These are phyloP conservation scores for Hephaestus fuliginosus DNA, from an alignment of 2,797 vertebrate genomes.

Conservation along the genomic window DNA sequence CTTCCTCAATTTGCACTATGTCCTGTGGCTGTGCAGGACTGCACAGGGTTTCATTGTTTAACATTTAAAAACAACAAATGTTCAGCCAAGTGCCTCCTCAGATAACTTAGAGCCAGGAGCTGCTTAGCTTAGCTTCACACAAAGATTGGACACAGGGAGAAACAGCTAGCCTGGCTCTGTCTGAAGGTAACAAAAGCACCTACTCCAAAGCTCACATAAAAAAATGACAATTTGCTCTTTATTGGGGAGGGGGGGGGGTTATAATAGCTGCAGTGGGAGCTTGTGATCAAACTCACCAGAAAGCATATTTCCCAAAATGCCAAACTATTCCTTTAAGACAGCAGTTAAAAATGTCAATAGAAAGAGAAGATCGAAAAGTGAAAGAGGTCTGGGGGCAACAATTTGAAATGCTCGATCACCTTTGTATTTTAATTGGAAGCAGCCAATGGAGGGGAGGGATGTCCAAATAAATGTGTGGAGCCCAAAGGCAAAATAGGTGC, in stretches of 20 bases:
- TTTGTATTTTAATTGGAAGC: constrained; percentile 37
- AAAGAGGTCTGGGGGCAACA: constrained; percentile 4
- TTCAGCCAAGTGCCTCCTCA: constrained; percentile 4
- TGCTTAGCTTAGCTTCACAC: constrained; percentile 10
- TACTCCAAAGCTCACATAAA: neutral
- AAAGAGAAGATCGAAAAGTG: constrained; percentile 2
- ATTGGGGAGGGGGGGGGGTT: neutral
- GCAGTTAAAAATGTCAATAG: constrained; percentile 8
- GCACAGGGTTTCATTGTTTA: constrained; percentile 1
- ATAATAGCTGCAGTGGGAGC: neutral
- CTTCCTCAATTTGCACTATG: neutral
- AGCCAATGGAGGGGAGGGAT: constrained; percentile 24
- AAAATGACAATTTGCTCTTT: constrained; percentile 17
- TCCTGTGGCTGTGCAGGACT: neutral
- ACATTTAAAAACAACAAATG: constrained; percentile 19
- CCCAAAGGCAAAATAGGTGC: constrained; percentile 24
- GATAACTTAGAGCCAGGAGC: constrained; percentile 9
- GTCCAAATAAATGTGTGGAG: constrained; percentile 23
- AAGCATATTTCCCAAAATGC: constrained; percentile 21
- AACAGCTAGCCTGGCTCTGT: neutral
- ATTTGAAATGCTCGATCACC: constrained; percentile 26
- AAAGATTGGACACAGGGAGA: neutral
- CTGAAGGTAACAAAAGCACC: constrained; percentile 5
- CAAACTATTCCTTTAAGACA: constrained; percentile 13
- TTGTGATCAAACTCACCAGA: neutral